A percentile compares a stretch with the other conserved stretches of the same genome.
These are phyloP conservation scores for Tenthredo mesomela DNA, from an alignment of 2,888 invertebrate species.

Conservation along the genomic window DNA sequence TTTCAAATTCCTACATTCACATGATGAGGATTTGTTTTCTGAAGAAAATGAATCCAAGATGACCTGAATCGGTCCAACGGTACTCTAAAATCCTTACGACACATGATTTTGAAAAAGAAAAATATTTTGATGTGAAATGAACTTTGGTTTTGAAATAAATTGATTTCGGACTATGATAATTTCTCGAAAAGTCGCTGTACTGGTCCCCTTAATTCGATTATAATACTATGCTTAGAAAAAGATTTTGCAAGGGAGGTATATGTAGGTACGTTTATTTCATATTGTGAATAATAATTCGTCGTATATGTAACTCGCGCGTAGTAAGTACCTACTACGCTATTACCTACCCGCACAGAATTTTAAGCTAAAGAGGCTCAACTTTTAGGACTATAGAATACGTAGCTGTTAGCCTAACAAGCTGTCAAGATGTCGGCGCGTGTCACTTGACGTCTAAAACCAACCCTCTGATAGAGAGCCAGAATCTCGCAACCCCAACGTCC, in stretches of 20 bases:
- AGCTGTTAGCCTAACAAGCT: conserved; percentile 76
- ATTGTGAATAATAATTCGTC: background rate
- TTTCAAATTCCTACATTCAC: too few relatives aligned
- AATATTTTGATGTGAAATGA: too few relatives aligned
- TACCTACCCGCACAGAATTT: conserved; percentile 23
- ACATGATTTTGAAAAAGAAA: too few relatives aligned
- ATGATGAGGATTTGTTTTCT: too few relatives aligned
- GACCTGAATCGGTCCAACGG: too few relatives aligned
- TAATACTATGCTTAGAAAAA: background rate
- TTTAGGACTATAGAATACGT: conserved; percentile 56
- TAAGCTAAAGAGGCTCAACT: conserved; percentile 51
- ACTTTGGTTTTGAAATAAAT: too few relatives aligned
- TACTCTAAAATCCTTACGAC: too few relatives aligned
- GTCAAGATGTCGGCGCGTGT: conserved; percentile 78
- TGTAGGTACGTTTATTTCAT: background rate
- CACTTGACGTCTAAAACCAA: conserved; percentile 72
- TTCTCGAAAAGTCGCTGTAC: too few relatives aligned
- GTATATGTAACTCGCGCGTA: conserved; percentile 1
- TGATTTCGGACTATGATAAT: too few relatives aligned
- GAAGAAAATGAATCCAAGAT: too few relatives aligned
- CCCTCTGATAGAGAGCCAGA: conserved; percentile 59
- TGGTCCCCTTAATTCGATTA: too few relatives aligned
- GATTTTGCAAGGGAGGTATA: background rate
- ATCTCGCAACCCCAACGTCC: conserved; percentile 42
- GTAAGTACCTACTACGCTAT: too few relatives aligned